Evolutionary conservation across 1,140 invertebrate species (phyloP).

Genomic region (Oedothorax gibbosus): DNA sequence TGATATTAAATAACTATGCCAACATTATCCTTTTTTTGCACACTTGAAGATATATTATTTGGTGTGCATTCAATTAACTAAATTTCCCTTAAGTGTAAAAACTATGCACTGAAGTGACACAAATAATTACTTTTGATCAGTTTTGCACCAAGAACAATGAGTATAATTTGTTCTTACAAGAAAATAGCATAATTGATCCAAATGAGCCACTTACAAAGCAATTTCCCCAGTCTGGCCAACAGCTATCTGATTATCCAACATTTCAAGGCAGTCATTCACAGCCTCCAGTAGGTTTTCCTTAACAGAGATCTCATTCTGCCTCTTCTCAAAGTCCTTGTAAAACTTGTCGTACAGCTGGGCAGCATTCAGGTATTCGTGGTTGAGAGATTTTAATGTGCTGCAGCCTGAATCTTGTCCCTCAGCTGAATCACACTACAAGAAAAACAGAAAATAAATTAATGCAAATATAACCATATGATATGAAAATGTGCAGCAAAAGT

Average conservation of each 20-base stretch:
- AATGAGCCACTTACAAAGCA: slow-evolving; percentile 14
- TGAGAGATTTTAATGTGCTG: slow-evolving; percentile 79
- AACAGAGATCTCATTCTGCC: slow-evolving; percentile 80
- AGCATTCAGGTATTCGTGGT: slow-evolving; percentile 79
- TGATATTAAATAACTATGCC: no score
- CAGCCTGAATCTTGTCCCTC: slow-evolving; percentile 80
- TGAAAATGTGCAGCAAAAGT: no score
- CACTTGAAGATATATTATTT: no score
- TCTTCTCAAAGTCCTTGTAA: slow-evolving; percentile 77
- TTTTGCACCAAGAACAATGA: no score
- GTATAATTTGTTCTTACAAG: no score
- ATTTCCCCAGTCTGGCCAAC: slow-evolving; percentile 32
- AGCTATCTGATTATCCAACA: slow-evolving; percentile 85
- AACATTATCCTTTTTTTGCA: no score
- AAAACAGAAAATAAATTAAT: slow-evolving; percentile 73
- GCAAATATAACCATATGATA: no score
- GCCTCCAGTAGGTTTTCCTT: slow-evolving; percentile 87
- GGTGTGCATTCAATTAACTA: no score
- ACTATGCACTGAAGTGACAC: no score
- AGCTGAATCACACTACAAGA: slow-evolving; percentile 75
- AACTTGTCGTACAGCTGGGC: slow-evolving; percentile 80
- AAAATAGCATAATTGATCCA: no score
- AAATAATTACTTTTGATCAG: no score
- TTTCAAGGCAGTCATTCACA: slow-evolving; percentile 83
- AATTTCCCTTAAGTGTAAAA: no score